These are phyloP conservation scores for Xylocopa sonorina DNA, from an alignment of 1,140 invertebrate genomes.

Conservation along the genomic window DNA sequence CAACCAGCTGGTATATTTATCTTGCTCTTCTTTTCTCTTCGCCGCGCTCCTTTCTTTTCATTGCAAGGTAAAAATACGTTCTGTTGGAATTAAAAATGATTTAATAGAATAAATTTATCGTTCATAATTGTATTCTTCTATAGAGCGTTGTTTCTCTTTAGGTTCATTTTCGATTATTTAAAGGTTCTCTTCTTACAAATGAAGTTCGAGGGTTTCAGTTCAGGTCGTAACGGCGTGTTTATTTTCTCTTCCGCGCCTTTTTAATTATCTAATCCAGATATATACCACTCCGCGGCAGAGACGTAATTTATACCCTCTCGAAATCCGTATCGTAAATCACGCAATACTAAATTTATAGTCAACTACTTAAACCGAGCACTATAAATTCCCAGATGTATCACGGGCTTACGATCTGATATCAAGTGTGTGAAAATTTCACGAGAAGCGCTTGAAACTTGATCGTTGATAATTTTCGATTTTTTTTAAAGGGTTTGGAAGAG, in stretches of 20 bases:
- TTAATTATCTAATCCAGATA: neutral
- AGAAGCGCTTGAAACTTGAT: no score
- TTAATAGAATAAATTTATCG: no score
- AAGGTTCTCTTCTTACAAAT: neutral
- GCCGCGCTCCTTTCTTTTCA: neutral
- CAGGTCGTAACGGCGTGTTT: neutral
- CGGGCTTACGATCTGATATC: neutral
- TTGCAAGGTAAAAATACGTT: neutral
- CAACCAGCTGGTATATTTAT: neutral
- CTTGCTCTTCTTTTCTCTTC: neutral
- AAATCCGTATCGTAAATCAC: neutral
- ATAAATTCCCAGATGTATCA: constrained; percentile 2
- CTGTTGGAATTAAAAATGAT: no score
- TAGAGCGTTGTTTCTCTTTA: no score
- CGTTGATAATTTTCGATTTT: no score
- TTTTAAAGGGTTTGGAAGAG: no score
- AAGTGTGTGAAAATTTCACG: neutral
- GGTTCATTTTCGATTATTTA: no score
- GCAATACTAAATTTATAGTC: neutral
- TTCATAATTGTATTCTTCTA: no score
- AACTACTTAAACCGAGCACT: neutral
- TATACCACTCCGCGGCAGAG: neutral
- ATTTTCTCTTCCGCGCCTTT: neutral
- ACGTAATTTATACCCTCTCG: neutral
- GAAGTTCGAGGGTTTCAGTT: neutral